A percentile compares a stretch with the other conserved stretches of the same genome.
Evolutionary conservation across 2,797 vertebrate genomes (phyloP).

Genomic region (Podarcis lilfordi): DNA sequence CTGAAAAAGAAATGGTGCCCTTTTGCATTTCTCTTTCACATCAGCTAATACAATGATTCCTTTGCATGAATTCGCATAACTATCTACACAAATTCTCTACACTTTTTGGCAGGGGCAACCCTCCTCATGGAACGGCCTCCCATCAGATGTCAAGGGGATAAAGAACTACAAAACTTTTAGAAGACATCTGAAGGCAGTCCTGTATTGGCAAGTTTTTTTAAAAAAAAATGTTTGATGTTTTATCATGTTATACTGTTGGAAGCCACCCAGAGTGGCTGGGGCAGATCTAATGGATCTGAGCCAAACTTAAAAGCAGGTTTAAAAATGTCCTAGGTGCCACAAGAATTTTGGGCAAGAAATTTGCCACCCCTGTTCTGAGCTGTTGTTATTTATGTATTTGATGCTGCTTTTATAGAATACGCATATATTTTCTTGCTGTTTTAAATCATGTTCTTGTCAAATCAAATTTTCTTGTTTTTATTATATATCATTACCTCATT

Average conservation of each 20-base stretch:
- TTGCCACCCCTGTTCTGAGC: background rate
- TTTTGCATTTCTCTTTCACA: background rate
- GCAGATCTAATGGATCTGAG: background rate
- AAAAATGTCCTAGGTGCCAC: background rate
- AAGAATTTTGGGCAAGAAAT: background rate
- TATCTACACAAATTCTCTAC: too few relatives aligned
- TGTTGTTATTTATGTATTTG: background rate
- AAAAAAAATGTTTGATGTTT: too few relatives aligned
- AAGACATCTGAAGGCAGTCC: too few relatives aligned
- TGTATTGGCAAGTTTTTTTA: too few relatives aligned
- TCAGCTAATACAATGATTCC: slow-evolving; percentile 21
- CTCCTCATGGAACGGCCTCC: too few relatives aligned
- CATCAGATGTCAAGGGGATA: too few relatives aligned
- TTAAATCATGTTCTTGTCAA: background rate
- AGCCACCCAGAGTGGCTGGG: too few relatives aligned
- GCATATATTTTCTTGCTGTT: background rate
- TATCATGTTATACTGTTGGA: too few relatives aligned
- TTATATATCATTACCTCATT: too few relatives aligned
- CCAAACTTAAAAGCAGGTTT: background rate
- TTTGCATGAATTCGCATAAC: slow-evolving; percentile 4
- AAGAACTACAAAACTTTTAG: too few relatives aligned
- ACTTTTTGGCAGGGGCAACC: too few relatives aligned
- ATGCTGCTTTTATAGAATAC: background rate
- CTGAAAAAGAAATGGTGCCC: background rate
- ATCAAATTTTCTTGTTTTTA: background rate